Evolutionary conservation across 2,113 vertebrate species (phyloP).

Genomic region (Condylura cristata): DNA sequence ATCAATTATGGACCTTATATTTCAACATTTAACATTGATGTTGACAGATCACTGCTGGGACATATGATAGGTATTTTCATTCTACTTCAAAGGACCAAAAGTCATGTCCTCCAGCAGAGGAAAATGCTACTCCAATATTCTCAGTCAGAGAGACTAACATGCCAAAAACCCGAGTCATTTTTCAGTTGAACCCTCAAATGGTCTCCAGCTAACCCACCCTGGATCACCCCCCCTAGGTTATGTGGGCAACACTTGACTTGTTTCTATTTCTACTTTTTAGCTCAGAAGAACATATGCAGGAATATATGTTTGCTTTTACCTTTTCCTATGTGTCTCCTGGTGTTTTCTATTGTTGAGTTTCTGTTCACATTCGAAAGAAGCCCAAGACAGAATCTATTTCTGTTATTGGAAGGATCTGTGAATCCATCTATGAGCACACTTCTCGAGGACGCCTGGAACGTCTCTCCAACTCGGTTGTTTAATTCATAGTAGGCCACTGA

Average conservation of each 20-base stretch:
- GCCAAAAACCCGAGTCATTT: neutral
- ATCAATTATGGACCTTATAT: neutral
- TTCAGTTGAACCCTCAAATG: neutral
- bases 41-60: neutral
- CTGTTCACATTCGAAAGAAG: conserved; percentile 98
- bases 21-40: neutral
- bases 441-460: conserved; percentile 95
- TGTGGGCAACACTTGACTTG: fast-evolving
- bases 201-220: too few relatives aligned
- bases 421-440: conserved; percentile 98
- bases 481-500: conserved; percentile 99
- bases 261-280: neutral
- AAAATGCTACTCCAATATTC: neutral
- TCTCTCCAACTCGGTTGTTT: conserved; percentile 97
- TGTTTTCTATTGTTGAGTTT: conserved; percentile 99
- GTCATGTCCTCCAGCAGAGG: neutral
- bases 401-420: conserved; percentile 98
- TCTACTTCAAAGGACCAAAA: neutral
- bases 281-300: neutral
- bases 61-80: neutral
- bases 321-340: conserved; percentile 98
- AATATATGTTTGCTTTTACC: conserved; percentile 84
- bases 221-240: neutral
- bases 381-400: conserved; percentile 97
- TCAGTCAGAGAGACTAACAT: neutral